Evolutionary conservation across 2,113 vertebrate species (phyloP).

Genomic region (Lathamus discolor): DNA sequence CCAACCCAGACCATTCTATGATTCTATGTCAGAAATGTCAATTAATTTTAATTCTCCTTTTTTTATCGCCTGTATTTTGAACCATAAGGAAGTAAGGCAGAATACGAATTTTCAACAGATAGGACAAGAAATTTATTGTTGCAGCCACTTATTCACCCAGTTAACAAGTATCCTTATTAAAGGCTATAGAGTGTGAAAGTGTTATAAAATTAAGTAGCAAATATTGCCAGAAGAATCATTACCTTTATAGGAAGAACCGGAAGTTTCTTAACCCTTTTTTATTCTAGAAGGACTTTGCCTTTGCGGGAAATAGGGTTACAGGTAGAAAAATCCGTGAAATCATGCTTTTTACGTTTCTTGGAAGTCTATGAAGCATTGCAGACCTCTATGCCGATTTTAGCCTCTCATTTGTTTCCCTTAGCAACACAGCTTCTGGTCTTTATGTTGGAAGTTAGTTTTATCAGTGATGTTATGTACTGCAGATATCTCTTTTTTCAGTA

Average conservation of each 20-base stretch:
- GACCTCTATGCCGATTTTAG: neutral
- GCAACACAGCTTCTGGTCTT: constrained; percentile 4
- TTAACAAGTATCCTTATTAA: neutral
- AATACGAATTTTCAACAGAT: neutral
- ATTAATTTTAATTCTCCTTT: neutral
- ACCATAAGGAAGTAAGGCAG: neutral
- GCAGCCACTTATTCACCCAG: neutral
- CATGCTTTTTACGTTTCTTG: neutral
- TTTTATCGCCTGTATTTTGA: neutral
- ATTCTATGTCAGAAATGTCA: neutral
- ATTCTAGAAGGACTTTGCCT: neutral
- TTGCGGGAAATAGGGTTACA: neutral
- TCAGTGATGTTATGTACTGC: neutral
- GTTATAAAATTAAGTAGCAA: neutral
- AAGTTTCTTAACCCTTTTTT: neutral
- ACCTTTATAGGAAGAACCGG: neutral
- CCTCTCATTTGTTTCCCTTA: constrained; percentile 11
- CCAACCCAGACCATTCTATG: neutral
- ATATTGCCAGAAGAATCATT: neutral
- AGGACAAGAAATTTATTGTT: neutral
- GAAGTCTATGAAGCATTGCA: neutral
- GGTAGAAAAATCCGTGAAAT: neutral
- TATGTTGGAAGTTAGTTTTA: neutral
- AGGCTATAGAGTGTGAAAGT: neutral
- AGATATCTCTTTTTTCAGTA: neutral